Evolutionary conservation across 2,113 vertebrate species (phyloP), one percentile per base, ranked within the genome.

Genomic region (Phalacrocorax carbo): DNA sequence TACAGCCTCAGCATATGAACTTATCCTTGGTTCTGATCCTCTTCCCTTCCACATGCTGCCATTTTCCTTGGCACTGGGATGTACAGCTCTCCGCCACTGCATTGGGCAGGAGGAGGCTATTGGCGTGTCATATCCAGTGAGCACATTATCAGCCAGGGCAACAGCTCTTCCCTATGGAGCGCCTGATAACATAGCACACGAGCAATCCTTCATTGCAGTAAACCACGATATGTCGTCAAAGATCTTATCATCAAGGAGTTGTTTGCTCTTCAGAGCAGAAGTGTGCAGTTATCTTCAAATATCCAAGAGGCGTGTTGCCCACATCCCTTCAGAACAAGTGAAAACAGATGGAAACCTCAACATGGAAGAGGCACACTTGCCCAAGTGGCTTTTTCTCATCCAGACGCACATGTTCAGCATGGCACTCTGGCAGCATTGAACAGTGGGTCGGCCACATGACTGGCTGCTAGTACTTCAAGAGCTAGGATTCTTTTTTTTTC

Each of bases 271-370:
- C 66, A 49, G 86, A 77, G 85, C 7, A 11, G 88, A 83, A 83
- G 21, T 11, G 30, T 86, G 88, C 62, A 61, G 76, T 52, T 66
- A 38, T 57, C 80, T 83, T 72, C 93, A 88, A 57, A 88, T 66
- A 66, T 77, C 73, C 55, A 60, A 78, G 80, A 94, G 68, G 58
- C 3, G 0, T 86, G 82, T n/a, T 42, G 30, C 58, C 82, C 95
- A 49, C 49, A 78, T 86, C 90, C 49, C 90, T 66, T 73, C 58
- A 19, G 46, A 42, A 40, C 0, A 15, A 95, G n/a, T 77, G 64
- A 91, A 73, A 93, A 92, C 88, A 95, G 86, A 92, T 80, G 68
- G 90, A 58, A 83, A 73, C 4, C 61, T 86, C 85, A 34, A 55
- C 44, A 11, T 0, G 14, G 82, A 87, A 82, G 88, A 52, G 40